A percentile compares a stretch with the other conserved stretches of the same genome.
Conservation (phyloP, 1,140 invertebrate genomes). For the Trichonephila inaurata region DNA sequence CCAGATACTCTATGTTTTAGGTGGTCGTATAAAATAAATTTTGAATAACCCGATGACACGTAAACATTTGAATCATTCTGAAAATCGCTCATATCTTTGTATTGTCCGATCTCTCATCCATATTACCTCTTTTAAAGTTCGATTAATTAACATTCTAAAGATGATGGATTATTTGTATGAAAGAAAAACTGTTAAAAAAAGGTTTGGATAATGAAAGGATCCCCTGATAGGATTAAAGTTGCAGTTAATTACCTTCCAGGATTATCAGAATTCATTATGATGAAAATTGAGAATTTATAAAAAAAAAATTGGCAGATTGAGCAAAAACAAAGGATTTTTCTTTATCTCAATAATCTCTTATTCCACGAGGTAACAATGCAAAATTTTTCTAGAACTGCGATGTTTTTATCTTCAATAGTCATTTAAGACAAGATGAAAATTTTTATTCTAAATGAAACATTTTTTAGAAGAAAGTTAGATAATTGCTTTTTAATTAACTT, state of each 20-base stretch:
- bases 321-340: too few relatives aligned
- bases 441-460: too few relatives aligned
- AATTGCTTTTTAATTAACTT: too few relatives aligned
- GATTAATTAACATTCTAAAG: constrained; percentile 1
- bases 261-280: neutral
- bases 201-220: neutral
- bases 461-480: too few relatives aligned
- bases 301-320: too few relatives aligned
- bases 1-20: neutral
- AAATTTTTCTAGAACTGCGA: too few relatives aligned
- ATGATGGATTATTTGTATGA: neutral
- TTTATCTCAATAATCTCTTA: too few relatives aligned
- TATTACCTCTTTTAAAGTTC: neutral
- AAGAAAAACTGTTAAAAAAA: neutral
- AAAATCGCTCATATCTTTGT: neutral
- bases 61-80: neutral
- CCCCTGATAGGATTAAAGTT: neutral
- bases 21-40: neutral
- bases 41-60: neutral
- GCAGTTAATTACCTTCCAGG: neutral
- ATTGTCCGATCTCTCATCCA: neutral
- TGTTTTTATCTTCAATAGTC: too few relatives aligned
- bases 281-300: too few relatives aligned
- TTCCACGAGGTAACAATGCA: too few relatives aligned
- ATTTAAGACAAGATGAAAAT: too few relatives aligned